A percentile compares a stretch with the other conserved stretches of the same genome.
These are phyloP conservation scores for Tetheella fluctuosa DNA, from an alignment of 2,888 invertebrate genomes.

Conservation along the genomic window DNA sequence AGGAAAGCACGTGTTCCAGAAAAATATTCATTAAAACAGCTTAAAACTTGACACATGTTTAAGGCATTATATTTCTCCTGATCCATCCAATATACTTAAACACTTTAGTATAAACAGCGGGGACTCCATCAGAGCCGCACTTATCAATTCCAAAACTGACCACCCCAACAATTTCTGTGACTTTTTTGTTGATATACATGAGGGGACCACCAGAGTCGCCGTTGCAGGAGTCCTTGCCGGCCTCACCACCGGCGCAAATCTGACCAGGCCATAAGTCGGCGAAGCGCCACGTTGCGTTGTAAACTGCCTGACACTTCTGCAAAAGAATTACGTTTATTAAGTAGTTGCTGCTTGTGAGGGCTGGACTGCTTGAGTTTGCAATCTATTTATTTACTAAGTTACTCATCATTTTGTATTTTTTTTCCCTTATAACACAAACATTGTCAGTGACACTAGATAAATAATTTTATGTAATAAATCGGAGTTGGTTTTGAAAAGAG, in stretches of 20 bases:
- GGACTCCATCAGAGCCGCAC: conserved; percentile 84
- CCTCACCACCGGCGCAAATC: conserved; percentile 85
- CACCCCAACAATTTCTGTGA: conserved; percentile 71
- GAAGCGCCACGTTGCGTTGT: conserved; percentile 29
- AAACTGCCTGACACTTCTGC: conserved; percentile 44
- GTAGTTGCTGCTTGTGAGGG: no score
- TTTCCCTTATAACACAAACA: no score
- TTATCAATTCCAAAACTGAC: conserved; percentile 86
- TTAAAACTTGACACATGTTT: no score
- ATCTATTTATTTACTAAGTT: no score
- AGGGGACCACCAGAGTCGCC: conserved; percentile 87
- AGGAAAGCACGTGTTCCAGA: no score
- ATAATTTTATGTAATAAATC: no score
- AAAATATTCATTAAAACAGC: no score
- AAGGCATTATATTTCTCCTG: conserved; percentile 46
- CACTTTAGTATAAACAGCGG: conserved; percentile 86
- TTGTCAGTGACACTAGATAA: no score
- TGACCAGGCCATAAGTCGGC: conserved; percentile 47
- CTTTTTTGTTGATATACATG: conserved; percentile 60
- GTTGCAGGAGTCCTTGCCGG: conserved; percentile 83
- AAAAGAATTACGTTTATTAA: not conserved
- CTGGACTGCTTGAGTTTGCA: no score
- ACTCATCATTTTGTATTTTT: no score
- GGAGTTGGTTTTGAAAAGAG: no score
- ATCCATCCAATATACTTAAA: conserved; percentile 84